Conservation (phyloP, 2,888 invertebrate genomes). For the Steinernema hermaphroditum region DNA sequence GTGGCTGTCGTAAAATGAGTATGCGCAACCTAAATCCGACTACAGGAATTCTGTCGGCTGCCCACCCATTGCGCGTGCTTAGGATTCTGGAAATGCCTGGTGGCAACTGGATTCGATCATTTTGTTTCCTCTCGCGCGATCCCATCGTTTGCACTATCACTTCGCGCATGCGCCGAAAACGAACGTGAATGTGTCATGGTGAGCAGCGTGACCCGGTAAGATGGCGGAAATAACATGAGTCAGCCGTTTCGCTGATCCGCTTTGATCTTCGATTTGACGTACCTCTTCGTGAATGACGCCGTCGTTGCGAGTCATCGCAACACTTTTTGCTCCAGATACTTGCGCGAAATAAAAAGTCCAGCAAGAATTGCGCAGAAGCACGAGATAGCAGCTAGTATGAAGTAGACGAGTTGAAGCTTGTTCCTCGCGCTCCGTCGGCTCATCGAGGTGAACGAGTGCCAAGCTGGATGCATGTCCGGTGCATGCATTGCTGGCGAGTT, state of each 20-base stretch:
- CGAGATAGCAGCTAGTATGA: conserved; percentile 7
- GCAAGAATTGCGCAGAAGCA: conserved; percentile 12
- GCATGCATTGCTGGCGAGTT: neutral
- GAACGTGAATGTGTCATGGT: neutral
- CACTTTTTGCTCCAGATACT: neutral
- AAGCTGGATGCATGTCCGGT: neutral
- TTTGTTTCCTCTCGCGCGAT: neutral
- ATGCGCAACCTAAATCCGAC: conserved; percentile 10
- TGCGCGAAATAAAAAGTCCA: conserved; percentile 12
- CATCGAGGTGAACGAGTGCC: neutral
- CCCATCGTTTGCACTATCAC: neutral
- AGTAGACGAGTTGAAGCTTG: neutral
- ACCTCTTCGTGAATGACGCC: conserved; percentile 20
- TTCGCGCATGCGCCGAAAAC: neutral
- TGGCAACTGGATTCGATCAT: neutral
- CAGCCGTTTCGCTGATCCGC: neutral
- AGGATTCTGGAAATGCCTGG: neutral
- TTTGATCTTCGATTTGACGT: neutral
- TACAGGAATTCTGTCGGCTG: neutral
- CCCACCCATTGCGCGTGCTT: neutral
- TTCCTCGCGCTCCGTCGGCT: neutral
- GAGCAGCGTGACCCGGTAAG: neutral
- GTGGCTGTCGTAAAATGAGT: neutral
- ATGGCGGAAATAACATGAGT: neutral
- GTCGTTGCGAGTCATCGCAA: conserved; percentile 1